These are phyloP conservation scores for Laterallus jamaicensis DNA, from an alignment of 2,113 vertebrate genomes.

Conservation along the genomic window DNA sequence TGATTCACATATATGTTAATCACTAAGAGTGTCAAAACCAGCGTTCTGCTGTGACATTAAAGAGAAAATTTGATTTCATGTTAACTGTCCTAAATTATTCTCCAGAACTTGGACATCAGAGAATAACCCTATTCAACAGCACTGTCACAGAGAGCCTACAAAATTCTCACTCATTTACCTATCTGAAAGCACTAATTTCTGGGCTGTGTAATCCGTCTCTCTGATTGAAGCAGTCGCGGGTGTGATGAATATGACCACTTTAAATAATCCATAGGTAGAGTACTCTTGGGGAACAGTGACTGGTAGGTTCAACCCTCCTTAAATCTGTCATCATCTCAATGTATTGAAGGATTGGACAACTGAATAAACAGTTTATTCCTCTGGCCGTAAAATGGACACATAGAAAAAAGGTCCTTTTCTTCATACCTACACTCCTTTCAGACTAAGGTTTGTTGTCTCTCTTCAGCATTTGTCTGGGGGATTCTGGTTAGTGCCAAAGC, in stretches of 20 bases:
- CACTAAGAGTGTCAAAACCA: not conserved
- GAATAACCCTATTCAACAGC: not conserved
- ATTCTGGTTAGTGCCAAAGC: not conserved
- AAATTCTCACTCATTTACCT: not conserved
- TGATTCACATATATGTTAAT: not conserved
- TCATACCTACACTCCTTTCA: not conserved
- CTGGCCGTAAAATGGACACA: not conserved
- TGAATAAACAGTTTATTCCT: not conserved
- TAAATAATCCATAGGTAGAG: not conserved
- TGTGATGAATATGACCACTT: not conserved
- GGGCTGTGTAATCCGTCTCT: not conserved
- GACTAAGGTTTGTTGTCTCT: not conserved
- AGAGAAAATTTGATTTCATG: not conserved
- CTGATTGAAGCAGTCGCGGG: not conserved
- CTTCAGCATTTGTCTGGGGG: not conserved
- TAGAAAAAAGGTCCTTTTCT: not conserved
- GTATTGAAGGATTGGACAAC: not conserved
- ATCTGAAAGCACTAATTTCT: not conserved
- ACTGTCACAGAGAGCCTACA: not conserved
- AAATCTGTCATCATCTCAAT: not conserved
- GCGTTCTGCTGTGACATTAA: not conserved
- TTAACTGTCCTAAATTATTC: not conserved
- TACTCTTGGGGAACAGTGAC: not conserved
- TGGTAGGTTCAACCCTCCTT: not conserved
- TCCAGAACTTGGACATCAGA: not conserved